phyloP scores from a whole-genome alignment of 2,888 invertebrate species.

The Sphaeridia pumilis region DNA sequence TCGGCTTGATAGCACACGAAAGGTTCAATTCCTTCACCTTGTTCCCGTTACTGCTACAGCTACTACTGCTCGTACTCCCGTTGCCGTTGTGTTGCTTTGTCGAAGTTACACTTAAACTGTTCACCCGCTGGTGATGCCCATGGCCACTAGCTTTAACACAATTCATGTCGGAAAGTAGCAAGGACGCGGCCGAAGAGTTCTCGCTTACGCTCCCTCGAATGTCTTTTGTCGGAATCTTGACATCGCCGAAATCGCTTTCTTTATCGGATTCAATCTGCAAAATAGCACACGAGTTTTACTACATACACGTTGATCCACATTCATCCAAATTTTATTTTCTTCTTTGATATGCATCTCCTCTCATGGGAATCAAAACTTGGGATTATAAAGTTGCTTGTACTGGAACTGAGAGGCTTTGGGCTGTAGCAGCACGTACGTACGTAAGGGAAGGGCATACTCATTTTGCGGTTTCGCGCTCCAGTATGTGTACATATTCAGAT shows the following conservation, averaged over 20 bases:
- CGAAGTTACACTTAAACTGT: slow-evolving; percentile 18
- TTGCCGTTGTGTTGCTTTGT: slow-evolving; percentile 22
- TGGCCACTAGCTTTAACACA: slow-evolving; percentile 24
- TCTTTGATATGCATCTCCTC: too few relatives aligned
- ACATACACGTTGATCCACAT: too few relatives aligned
- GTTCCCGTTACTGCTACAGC: slow-evolving; percentile 7
- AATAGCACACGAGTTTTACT: too few relatives aligned
- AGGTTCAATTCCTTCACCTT: slow-evolving; percentile 15
- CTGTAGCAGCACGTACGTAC: too few relatives aligned
- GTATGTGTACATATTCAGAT: too few relatives aligned
- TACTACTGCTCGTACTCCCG: slow-evolving; percentile 13
- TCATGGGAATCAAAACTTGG: too few relatives aligned
- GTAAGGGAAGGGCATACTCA: too few relatives aligned
- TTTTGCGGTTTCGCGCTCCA: too few relatives aligned
- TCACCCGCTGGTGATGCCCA: slow-evolving; percentile 24
- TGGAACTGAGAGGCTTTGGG: too few relatives aligned
- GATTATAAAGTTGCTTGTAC: too few relatives aligned
- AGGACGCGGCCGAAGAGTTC: slow-evolving; percentile 35
- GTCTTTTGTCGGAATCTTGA: slow-evolving; percentile 31
- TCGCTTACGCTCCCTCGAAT: slow-evolving; percentile 36
- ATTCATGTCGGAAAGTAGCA: slow-evolving; percentile 31
- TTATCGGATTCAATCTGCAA: slow-evolving; percentile 51
- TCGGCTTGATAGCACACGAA: slow-evolving; percentile 20
- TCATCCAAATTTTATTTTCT: too few relatives aligned
- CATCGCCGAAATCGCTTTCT: slow-evolving; percentile 45